phyloP scores from a whole-genome alignment of 2,113 vertebrate genomes.

The Saimiri boliviensis region DNA sequence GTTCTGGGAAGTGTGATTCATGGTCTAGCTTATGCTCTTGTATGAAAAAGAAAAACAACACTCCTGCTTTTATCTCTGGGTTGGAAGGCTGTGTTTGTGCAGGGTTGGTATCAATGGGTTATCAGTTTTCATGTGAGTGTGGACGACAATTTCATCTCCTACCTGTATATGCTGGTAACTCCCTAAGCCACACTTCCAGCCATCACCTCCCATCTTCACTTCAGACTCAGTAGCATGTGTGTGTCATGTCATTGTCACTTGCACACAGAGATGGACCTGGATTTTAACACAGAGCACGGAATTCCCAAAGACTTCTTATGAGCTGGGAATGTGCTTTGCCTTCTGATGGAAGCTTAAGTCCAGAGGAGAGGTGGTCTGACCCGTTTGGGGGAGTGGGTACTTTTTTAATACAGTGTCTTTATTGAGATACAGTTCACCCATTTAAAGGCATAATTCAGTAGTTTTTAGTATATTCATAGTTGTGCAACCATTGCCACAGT shows the following conservation, averaged over 20 bases:
- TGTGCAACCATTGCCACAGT: neutral
- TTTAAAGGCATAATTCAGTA: neutral
- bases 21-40: neutral
- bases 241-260: neutral
- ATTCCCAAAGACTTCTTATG: neutral
- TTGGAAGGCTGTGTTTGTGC: neutral
- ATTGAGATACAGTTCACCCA: neutral
- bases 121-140: neutral
- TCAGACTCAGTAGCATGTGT: neutral
- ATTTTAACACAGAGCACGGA: neutral
- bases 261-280: neutral
- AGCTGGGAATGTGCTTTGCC: neutral
- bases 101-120: neutral
- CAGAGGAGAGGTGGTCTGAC: neutral
- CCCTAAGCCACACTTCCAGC: neutral
- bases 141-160: neutral
- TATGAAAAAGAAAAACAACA: neutral
- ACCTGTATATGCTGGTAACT: neutral
- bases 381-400: neutral
- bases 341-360: neutral
- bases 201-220: neutral
- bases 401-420: neutral
- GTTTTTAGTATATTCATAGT: neutral
- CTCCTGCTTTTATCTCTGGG: neutral
- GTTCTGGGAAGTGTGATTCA: conserved; percentile 48